Percentiles rank a stretch among this genome's conserved stretches.
phyloP scores from a whole-genome alignment of 1,140 invertebrate genomes.

The Euschistus heros region DNA sequence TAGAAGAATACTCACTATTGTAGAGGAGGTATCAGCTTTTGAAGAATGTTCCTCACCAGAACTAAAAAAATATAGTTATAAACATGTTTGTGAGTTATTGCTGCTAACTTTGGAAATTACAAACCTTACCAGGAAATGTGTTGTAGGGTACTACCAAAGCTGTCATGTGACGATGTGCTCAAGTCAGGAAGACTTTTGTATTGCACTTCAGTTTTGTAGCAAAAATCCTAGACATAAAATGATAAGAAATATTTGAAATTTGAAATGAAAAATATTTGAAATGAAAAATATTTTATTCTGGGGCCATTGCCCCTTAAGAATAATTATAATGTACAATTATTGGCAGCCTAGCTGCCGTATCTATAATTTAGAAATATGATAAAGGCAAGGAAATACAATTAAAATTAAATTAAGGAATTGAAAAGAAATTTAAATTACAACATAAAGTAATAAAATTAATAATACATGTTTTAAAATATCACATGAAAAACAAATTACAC shows the following conservation, averaged over 20 bases:
- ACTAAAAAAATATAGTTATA: background rate
- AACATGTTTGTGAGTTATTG: background rate
- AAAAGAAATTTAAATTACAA: too few relatives aligned
- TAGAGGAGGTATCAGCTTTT: background rate
- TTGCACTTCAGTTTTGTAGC: conserved; percentile 14
- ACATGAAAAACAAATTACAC: too few relatives aligned
- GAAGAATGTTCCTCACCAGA: background rate
- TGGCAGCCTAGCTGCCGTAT: too few relatives aligned
- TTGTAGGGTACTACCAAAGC: conserved; percentile 14
- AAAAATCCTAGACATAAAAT: conserved; percentile 3
- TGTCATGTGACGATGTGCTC: conserved; percentile 17
- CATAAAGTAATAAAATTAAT: too few relatives aligned
- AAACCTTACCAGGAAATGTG: conserved; percentile 3
- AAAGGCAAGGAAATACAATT: too few relatives aligned
- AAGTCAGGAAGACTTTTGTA: conserved; percentile 22
- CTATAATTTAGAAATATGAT: too few relatives aligned
- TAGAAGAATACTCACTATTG: background rate
- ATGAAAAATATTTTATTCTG: too few relatives aligned
- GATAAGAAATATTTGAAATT: background rate
- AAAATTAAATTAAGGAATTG: too few relatives aligned
- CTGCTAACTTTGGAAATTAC: background rate
- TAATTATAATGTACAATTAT: too few relatives aligned
- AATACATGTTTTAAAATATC: too few relatives aligned
- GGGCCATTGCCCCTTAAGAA: too few relatives aligned
- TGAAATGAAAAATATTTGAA: too few relatives aligned